Base-by-base conservation (phyloP, 2,113 vertebrate genomes). In the Ameiurus melas region DNA sequence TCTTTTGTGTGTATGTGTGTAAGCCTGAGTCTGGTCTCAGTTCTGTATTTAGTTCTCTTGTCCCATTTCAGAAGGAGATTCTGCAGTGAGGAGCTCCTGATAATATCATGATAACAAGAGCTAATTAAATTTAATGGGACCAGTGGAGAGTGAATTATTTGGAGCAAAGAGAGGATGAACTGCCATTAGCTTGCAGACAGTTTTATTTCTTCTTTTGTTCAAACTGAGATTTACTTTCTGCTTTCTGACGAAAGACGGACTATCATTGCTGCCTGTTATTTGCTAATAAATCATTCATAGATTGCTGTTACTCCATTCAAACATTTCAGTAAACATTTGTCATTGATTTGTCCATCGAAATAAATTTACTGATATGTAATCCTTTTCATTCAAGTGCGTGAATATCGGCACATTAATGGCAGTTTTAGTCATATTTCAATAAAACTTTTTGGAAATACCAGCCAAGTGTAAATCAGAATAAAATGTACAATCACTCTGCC, bases 41-140 rank as follows among this genome's bases (percentile, higher is more conserved):
- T 64, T 60, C 83, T 84, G 78, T 47, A 43, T 89, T 77, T 83
- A 88, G 84, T 83, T 10, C 25, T 85, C 75, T 10, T 85, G 73
- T 87, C 90, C 85, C 68, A 68, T 53, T 92, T 73, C 71, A 33
- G 5, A 93, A 87, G 0, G 3, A 89, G 75, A 55, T 84, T 0
- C 89, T 91, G 85, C 89, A 60, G 90, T 85, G 90, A 20, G 6
- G 25, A 77, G 88, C 91, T 89, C 87, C 94, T 94, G 95, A 85
- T 94, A 95, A 94, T 94, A 83, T 91, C 19, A 75, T 95, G 95
- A 95, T 91, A 94, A 89, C 90, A 89, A 89, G 94, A 94, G 89
- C 94, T 96, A 95, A 97, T 96, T 97, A 95, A 95, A 96, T 96
- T 96, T 94, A 93, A 93, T 85, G 86, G 92, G 93, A 95, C 95